Base-by-base conservation (phyloP, 2,888 invertebrate species). In the Xestia sexstrigata region DNA sequence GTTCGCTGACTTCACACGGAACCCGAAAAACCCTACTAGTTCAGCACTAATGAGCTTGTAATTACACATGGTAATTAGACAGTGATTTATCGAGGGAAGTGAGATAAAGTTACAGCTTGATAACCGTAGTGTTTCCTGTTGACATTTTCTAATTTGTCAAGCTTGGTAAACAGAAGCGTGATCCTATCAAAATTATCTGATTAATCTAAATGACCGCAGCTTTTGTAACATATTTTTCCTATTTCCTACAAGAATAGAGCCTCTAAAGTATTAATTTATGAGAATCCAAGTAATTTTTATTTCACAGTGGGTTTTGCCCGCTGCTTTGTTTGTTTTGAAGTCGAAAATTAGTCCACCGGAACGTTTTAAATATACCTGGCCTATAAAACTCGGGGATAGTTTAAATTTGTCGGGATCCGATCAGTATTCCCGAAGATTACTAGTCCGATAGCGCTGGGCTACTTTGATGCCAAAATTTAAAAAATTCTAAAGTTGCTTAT, bases 111-210 rank as follows among this genome's bases (percentile, higher is more conserved):
- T 0, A 35, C 17, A 62, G 17, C 47, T 39, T 9, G 55, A 45
- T n/a, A 30, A 8, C 20, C n/a, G 6, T 7, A n/a, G 6, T 62
- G n/a, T 52, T 49, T 76, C 60, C 66, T 67, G 77, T 8, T 26
- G 42, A 66, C 30, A 60, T 60, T 23, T 6, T 23, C 30, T 17
- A 76, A 67, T 77, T 67, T 60, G 60, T 60, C 47, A 62, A 67
- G 42, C 60, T 52, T 67, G 47, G n/a, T 45, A 52, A 42, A 30
- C 55, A 55, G 30, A 45, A 45, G 45, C 45, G 45, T 45, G 15
- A 23, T 42, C 45, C 55, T 30, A 74, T 72, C n/a, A 42, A 35
- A 20, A 13, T 58, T 58, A 74, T 74, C 74, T 35, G 45, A 73
- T 30, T 58, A 74, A 45, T 30, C 23, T 23, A 17, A 68, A 15